Conservation (phyloP, 2,888 invertebrate species). For the Oligia fasciuncula region DNA sequence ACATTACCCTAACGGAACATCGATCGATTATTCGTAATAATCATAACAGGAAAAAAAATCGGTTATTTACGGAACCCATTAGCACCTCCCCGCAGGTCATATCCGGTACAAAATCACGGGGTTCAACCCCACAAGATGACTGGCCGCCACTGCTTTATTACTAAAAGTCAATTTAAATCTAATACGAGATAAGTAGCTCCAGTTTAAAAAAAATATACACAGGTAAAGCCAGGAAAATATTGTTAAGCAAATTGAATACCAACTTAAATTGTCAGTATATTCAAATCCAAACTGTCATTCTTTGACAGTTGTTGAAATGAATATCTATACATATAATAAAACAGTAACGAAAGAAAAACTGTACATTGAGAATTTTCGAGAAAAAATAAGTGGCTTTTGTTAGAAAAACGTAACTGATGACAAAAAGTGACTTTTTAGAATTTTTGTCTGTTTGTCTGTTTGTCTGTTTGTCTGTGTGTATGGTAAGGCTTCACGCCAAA, state of each 20-base stretch:
- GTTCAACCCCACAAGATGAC: slow-evolving; percentile 79
- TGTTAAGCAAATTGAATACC: neutral
- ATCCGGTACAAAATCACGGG: slow-evolving; percentile 85
- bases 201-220: slow-evolving; percentile 29
- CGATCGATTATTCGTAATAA: slow-evolving; percentile 72
- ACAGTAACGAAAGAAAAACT: too few species aligned
- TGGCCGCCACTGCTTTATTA: slow-evolving; percentile 72
- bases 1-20: slow-evolving; percentile 70
- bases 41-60: slow-evolving; percentile 70
- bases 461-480: too few species aligned
- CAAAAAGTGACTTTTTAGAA: too few species aligned
- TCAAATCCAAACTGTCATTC: neutral
- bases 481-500: too few species aligned
- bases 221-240: neutral
- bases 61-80: slow-evolving; percentile 82
- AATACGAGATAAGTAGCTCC: slow-evolving; percentile 71
- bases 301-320: neutral
- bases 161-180: slow-evolving; percentile 77
- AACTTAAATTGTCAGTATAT: neutral
- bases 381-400: too few species aligned
- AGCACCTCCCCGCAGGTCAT: slow-evolving; percentile 82
- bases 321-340: too few species aligned
- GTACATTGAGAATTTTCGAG: too few species aligned
- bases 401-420: too few species aligned
- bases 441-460: too few species aligned